Evolutionary conservation across 2,888 invertebrate species (phyloP).

Genomic region (Netelia inedita): DNA sequence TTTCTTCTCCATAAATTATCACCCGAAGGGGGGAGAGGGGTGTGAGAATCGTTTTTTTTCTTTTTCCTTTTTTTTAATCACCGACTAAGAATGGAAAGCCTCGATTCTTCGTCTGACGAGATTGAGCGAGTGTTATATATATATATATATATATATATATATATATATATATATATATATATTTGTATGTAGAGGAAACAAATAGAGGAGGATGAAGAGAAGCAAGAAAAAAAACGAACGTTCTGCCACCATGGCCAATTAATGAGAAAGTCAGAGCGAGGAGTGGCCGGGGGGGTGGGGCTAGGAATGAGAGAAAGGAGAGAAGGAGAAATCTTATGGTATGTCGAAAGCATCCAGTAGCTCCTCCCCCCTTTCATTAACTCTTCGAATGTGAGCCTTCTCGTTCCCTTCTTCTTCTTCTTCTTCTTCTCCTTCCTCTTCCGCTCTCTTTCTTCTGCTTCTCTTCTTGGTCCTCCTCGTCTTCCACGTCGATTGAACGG

Average conservation of each 20-base stretch:
- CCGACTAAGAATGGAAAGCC: constrained; percentile 40
- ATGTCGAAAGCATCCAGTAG: constrained; percentile 60
- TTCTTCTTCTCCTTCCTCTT: constrained; percentile 29
- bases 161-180: constrained; percentile 15
- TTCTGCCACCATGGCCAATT: constrained; percentile 60
- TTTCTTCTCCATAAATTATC: constrained; percentile 35
- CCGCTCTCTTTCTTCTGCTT: background rate
- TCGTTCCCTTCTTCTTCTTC: constrained; percentile 49
- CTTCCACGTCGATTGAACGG: constrained; percentile 57
- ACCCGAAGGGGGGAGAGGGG: constrained; percentile 16
- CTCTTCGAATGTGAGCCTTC: constrained; percentile 58
- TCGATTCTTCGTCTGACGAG: constrained; percentile 42
- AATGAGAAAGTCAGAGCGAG: constrained; percentile 63
- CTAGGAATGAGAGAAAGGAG: constrained; percentile 26
- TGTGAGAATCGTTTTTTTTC: no score
- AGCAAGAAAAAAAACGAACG: constrained; percentile 29
- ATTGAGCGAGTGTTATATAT: constrained; percentile 11
- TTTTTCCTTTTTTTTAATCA: constrained; percentile 41
- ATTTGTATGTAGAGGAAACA: constrained; percentile 14
- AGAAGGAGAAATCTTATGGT: constrained; percentile 48
- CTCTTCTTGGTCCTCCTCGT: background rate
- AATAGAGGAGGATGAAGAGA: constrained; percentile 40
- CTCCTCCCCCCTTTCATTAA: constrained; percentile 66
- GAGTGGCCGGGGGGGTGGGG: constrained; percentile 10
- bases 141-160: constrained; percentile 10